Evolutionary conservation across 2,113 vertebrate genomes (phyloP).

Genomic region (Pogona vitticeps): DNA sequence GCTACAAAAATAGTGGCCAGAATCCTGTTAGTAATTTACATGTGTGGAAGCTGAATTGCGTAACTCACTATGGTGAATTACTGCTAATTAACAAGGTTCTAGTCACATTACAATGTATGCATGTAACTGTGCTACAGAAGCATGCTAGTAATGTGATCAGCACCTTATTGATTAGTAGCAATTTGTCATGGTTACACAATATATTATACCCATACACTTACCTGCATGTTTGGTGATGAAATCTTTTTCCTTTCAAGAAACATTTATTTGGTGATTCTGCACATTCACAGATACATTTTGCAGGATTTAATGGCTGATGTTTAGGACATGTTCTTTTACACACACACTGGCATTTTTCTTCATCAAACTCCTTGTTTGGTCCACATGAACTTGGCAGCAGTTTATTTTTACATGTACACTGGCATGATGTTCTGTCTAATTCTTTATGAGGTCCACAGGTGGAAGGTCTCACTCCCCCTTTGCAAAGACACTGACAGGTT

Average conservation of each 20-base stretch:
- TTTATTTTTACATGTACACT: conserved; percentile 88
- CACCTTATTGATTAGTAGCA: too few species aligned
- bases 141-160: too few species aligned
- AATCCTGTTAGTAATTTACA: too few species aligned
- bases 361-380: conserved; percentile 85
- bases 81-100: too few species aligned
- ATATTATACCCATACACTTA: conserved; percentile 56
- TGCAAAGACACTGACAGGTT: conserved; percentile 92
- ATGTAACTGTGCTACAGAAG: too few species aligned
- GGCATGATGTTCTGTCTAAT: conserved; percentile 86
- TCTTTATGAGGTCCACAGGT: conserved; percentile 86
- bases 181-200: too few species aligned
- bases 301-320: conserved; percentile 88
- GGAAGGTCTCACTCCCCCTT: conserved; percentile 68
- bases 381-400: conserved; percentile 77
- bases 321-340: conserved; percentile 88
- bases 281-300: conserved; percentile 92
- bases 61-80: too few species aligned
- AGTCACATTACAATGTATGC: too few species aligned
- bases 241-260: conserved; percentile 90
- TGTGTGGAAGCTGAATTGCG: too few species aligned
- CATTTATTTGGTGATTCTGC: conserved; percentile 91
- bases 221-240: conserved; percentile 94
- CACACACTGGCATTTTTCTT: conserved; percentile 87
- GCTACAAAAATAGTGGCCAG: too few species aligned